phyloP scores from a whole-genome alignment of 2,888 invertebrate genomes.

The Azorinus chamasolen region DNA sequence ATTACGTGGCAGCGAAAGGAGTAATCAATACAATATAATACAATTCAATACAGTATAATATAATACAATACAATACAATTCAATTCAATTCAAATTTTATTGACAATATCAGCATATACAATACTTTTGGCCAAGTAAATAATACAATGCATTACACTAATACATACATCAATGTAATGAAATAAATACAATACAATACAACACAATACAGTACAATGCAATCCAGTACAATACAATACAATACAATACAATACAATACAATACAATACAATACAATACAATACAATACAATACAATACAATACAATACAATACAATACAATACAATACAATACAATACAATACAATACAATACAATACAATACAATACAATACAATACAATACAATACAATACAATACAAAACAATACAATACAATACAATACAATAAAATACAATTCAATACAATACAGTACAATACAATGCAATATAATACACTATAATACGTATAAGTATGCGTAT shows the following conservation, averaged over 20 bases:
- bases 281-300: constrained; percentile 58
- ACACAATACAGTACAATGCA: constrained; percentile 56
- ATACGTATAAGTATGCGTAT: no score
- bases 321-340: constrained; percentile 54
- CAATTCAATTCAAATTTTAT: constrained; percentile 58
- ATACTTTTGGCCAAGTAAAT: no score
- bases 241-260: constrained; percentile 60
- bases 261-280: constrained; percentile 59
- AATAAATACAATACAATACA: constrained; percentile 55
- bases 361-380: constrained; percentile 44
- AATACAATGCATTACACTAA: no score
- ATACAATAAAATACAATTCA: constrained; percentile 33
- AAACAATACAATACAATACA: constrained; percentile 41
- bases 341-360: constrained; percentile 49
- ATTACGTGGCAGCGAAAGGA: no score
- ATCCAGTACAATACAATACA: constrained; percentile 61
- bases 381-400: constrained; percentile 44
- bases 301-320: constrained; percentile 51
- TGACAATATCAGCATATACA: no score
- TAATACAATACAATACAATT: constrained; percentile 52
- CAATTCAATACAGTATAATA: background rate
- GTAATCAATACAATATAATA: background rate
- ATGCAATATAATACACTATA: background rate
- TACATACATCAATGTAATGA: no score
- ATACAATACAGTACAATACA: constrained; percentile 2